These are phyloP conservation scores for Anorthoa munda DNA, from an alignment of 2,888 invertebrate genomes.

Conservation along the genomic window DNA sequence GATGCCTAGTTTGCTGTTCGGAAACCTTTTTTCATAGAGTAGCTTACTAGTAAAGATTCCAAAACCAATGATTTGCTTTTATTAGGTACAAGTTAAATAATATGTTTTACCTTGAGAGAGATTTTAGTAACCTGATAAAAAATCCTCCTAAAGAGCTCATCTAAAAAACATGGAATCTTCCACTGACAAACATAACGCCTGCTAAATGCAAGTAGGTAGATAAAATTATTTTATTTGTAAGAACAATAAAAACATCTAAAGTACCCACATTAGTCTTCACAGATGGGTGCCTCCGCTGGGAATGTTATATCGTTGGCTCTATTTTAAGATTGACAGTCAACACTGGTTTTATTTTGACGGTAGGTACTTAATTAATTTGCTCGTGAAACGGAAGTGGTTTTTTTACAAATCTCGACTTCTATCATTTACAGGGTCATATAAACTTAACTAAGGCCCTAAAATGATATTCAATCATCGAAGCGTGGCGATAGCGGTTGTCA, in stretches of 20 bases:
- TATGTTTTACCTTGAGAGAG: background rate
- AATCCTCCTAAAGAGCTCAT: background rate
- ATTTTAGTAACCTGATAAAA: background rate
- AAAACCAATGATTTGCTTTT: too few relatives aligned
- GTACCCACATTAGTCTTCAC: slow-evolving; percentile 9
- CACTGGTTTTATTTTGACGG: background rate
- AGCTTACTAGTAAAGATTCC: too few relatives aligned
- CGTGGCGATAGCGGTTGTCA: too few relatives aligned
- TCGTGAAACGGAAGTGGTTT: background rate
- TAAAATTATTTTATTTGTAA: slow-evolving; percentile 1
- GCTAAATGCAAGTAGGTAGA: background rate
- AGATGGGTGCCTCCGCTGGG: slow-evolving; percentile 5
- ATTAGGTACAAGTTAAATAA: too few relatives aligned
- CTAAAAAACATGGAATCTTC: slow-evolving; percentile 8
- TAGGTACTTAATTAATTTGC: background rate
- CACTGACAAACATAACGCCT: slow-evolving; percentile 2
- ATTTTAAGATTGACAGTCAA: slow-evolving; percentile 9
- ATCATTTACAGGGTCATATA: background rate
- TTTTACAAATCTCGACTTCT: background rate
- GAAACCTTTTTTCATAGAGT: too few relatives aligned
- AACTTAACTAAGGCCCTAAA: background rate
- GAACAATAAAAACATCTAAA: slow-evolving; percentile 3
- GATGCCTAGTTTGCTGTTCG: too few relatives aligned
- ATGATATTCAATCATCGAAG: too few relatives aligned
- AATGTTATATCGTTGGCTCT: background rate